Conservation (phyloP, 2,888 invertebrate genomes). For the Zaprionus lineosus region DNA sequence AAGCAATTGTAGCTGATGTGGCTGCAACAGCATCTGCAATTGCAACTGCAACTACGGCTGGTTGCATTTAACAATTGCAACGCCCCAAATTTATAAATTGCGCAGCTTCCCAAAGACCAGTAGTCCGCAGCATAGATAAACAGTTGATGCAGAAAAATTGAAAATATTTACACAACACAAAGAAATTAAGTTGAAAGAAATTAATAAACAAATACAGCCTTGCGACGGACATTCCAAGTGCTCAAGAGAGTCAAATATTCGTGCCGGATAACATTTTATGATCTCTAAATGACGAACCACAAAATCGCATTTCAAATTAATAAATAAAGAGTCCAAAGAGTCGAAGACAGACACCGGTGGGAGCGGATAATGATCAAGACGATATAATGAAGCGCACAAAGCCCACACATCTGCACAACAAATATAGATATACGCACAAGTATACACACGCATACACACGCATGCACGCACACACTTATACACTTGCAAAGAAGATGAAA, state of each 20-base stretch:
- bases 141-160: conserved; percentile 1
- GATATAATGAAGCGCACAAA: conserved; percentile 40
- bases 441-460: conserved; percentile 6
- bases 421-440: too few species aligned
- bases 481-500: conserved; percentile 39
- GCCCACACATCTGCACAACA: too few species aligned
- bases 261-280: conserved; percentile 27
- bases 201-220: conserved; percentile 10
- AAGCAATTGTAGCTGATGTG: conserved; percentile 44
- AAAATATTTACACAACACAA: not conserved
- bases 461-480: conserved; percentile 10
- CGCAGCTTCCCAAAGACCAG: conserved; percentile 23
- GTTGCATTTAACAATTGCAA: conserved; percentile 29
- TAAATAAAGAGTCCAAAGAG: conserved; percentile 51
- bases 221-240: not conserved
- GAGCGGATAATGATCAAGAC: conserved; percentile 18
- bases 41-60: conserved; percentile 23
- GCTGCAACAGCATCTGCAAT: conserved; percentile 10
- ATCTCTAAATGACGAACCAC: conserved; percentile 40
- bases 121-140: conserved; percentile 6
- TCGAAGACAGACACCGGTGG: conserved; percentile 4
- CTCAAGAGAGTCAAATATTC: conserved; percentile 7
- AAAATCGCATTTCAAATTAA: conserved; percentile 59
- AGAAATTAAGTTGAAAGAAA: not conserved
- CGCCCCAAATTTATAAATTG: conserved; percentile 33